Conservation (phyloP, 2,888 invertebrate genomes). For the Amiota communis region DNA sequence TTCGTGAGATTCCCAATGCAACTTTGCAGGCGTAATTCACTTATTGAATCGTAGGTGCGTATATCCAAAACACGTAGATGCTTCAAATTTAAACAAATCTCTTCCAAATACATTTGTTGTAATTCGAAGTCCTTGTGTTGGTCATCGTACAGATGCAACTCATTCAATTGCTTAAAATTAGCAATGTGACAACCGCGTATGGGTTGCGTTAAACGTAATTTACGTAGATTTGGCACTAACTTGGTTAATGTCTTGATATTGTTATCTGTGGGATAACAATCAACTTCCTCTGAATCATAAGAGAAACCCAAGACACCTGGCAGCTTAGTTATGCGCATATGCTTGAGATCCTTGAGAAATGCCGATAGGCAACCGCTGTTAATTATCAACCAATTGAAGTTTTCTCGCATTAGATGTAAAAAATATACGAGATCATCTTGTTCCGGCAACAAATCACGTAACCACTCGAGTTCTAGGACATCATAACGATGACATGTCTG, state of each 20-base stretch:
- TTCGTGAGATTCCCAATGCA: constrained; percentile 55
- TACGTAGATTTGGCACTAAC: constrained; percentile 59
- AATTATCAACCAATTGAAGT: constrained; percentile 51
- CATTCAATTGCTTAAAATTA: constrained; percentile 57
- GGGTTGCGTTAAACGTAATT: constrained; percentile 58
- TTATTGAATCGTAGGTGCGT: constrained; percentile 57
- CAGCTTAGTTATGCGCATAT: constrained; percentile 52
- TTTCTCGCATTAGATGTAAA: constrained; percentile 49
- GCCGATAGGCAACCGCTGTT: constrained; percentile 56
- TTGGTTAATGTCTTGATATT: constrained; percentile 54
- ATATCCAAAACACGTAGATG: constrained; percentile 61
- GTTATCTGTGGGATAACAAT: constrained; percentile 59
- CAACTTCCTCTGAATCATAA: constrained; percentile 56
- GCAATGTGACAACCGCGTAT: constrained; percentile 58
- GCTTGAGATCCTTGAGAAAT: constrained; percentile 58
- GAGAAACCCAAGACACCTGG: constrained; percentile 56
- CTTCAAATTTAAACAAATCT: constrained; percentile 55
- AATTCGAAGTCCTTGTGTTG: constrained; percentile 61
- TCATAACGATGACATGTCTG: constrained; percentile 52
- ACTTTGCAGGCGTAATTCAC: constrained; percentile 55
- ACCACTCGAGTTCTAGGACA: constrained; percentile 55
- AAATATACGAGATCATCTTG: constrained; percentile 60
- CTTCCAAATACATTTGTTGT: constrained; percentile 57
- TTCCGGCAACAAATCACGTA: constrained; percentile 55
- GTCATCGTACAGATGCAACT: constrained; percentile 62